Evolutionary conservation across 2,888 invertebrate species (phyloP), one percentile per base, ranked within the genome.

Genomic region (Siphlonurus alternatus): DNA sequence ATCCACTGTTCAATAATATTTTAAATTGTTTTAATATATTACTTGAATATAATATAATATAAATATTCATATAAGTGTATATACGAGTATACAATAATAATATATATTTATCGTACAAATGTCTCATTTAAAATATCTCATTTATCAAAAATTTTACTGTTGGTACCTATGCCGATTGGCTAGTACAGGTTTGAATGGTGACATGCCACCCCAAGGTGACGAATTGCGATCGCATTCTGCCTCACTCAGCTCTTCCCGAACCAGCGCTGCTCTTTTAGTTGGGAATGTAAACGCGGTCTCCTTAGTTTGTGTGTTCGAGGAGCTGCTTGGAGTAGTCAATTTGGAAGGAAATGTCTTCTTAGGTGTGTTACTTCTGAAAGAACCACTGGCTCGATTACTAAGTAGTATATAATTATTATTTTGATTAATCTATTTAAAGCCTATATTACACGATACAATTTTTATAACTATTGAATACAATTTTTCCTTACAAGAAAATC

Each of bases 211-310:
- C 53, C 65, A 61, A 54, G 63, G 64, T 22, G 66, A 65, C 3
- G 61, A 63, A 25, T 63, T 54, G 15, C 65, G 53, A 62, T 66
- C 67, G 61, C 66, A 68, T 59, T 67, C 68, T 22, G 67, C 66
- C 61, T 67, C 66, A 25, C 67, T 66, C 25, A 66, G 59, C 61
- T 67, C 66, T 23, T 63, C 64, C 20, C 65, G 59, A 22, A 63
- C 24, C 7, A 23, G n/a, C 23, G 24, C 25, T 22, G 24, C 25
- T 24, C 53, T 59, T 53, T 56, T 62, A 22, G 61, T 65, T 23
- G 67, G 66, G 25, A 66, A 67, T 24, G 66, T 68, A 53, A 68
- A 68, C 18, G 68, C 65, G 7, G 68, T 68, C 62, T 68, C 68
- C 51, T 67, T 65, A 23, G 66, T 65, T 53, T 53, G 19, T n/a